Evolutionary conservation across 2,797 vertebrate species (phyloP), one percentile per base, ranked within the genome.

Genomic region (Emys orbicularis): DNA sequence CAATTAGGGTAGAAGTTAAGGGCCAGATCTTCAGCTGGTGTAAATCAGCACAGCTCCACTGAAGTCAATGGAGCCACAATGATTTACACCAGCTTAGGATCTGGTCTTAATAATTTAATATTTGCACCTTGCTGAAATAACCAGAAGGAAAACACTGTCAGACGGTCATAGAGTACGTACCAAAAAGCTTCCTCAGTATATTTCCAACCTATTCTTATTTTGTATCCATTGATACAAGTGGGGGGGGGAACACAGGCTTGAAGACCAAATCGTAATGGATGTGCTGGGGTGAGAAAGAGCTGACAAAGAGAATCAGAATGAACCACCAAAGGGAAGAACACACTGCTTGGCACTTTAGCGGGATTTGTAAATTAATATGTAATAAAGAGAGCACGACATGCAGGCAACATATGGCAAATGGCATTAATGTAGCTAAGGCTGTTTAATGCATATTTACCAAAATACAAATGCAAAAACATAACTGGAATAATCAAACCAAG

Each of bases 391-490:
- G 49, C 34, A 49, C 50, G 4, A 41, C 57, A 49, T 65, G 81
- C 25, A 72, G 68, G 3, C 53, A 87, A 56, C 29, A 81, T 0
- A 0, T 59, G 50, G 49, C 86, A 94, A 93, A 86, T 23, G 34
- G 2, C 47, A 84, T 1, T 83, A 80, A 79, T 23, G 37, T n/a
- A 92, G 54, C 37, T 57, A 74, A 47, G 9, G 27, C 19, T 76
- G 74, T 87, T 90, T 56, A 56, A 44, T 81, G 11, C 5, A 79
- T 82, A 91, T 83, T 83, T 93, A 82, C 31, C 53, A 90, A 95
- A 94, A 93, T 83, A 89, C 49, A 50, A 68, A 52, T 27, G 49
- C 15, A 72, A 96, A 92, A 85, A 49, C 3, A 65, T 76, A 94
- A 79, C 44, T 9, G 41, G 90, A 90, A 74, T n/a, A 95, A 76